Percentiles rank a stretch among this genome's conserved stretches.
phyloP scores from a whole-genome alignment of 2,113 vertebrate genomes.

The Zapornia atra region DNA sequence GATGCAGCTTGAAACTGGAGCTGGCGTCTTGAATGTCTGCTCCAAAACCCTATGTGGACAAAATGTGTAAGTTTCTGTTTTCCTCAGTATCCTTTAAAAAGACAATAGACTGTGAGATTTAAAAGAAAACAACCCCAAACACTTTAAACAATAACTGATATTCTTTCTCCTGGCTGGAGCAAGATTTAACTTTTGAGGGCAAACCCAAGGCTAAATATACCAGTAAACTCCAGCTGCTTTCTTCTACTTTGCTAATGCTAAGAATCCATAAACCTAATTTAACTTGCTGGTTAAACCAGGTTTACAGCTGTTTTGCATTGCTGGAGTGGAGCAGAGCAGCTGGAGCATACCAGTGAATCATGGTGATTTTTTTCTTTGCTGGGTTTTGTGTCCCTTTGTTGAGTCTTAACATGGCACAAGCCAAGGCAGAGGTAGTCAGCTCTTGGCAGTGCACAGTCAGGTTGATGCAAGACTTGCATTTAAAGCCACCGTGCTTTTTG shows the following conservation, averaged over 20 bases:
- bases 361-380: not conserved
- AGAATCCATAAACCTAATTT: constrained; percentile 41
- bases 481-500: not conserved
- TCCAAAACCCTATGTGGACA: not conserved
- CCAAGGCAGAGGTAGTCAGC: not conserved
- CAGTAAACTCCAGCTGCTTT: constrained; percentile 45
- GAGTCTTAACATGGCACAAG: not conserved
- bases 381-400: not conserved
- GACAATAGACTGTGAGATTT: not conserved
- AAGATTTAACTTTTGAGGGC: not conserved
- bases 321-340: constrained; percentile 27
- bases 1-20: not conserved
- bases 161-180: not conserved
- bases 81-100: not conserved
- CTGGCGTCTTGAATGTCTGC: not conserved
- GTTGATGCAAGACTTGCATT: not conserved
- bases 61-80: not conserved
- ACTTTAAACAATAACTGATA: not conserved
- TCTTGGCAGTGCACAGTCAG: not conserved
- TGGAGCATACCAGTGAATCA: constrained; percentile 4
- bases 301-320: constrained; percentile 56
- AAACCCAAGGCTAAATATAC: not conserved
- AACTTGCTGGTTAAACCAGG: constrained; percentile 47
- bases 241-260: constrained; percentile 35
- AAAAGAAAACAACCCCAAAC: not conserved